phyloP scores from a whole-genome alignment of 1,140 invertebrate species.

The Leguminivora glycinivorella region DNA sequence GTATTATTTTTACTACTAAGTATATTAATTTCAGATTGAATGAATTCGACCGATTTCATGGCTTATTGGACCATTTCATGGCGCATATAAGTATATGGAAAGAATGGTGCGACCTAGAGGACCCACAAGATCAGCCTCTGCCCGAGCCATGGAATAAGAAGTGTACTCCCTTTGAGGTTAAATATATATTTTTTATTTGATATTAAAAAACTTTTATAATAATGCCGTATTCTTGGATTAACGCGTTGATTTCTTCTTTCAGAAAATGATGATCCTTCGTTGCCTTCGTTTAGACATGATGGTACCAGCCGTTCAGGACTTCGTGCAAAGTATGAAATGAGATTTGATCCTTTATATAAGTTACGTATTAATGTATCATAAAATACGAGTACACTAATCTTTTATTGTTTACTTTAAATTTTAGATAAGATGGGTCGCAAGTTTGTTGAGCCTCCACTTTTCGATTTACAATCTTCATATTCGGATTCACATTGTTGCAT shows the following conservation, averaged over 20 bases:
- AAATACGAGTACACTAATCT: no score
- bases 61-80: constrained; percentile 82
- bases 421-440: constrained; percentile 83
- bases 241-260: constrained; percentile 75
- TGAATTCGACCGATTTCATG: constrained; percentile 77
- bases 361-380: constrained; percentile 27
- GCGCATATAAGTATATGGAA: constrained; percentile 85
- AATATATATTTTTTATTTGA: not conserved
- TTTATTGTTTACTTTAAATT: not conserved
- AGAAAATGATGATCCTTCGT: constrained; percentile 88
- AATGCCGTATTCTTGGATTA: not conserved
- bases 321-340: constrained; percentile 82
- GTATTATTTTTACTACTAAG: no score
- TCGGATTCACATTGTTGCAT: constrained; percentile 90
- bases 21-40: constrained; percentile 60
- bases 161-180: constrained; percentile 86
- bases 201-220: not conserved
- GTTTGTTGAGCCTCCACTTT: constrained; percentile 93
- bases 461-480: constrained; percentile 91
- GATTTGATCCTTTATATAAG: constrained; percentile 13
- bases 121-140: constrained; percentile 84
- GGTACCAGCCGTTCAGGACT: constrained; percentile 88
- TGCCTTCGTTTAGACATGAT: constrained; percentile 94
- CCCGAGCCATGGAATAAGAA: constrained; percentile 85
- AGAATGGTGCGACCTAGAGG: constrained; percentile 83